phyloP scores from a whole-genome alignment of 1,140 invertebrate genomes.

The Atopsyche davidsoni region DNA sequence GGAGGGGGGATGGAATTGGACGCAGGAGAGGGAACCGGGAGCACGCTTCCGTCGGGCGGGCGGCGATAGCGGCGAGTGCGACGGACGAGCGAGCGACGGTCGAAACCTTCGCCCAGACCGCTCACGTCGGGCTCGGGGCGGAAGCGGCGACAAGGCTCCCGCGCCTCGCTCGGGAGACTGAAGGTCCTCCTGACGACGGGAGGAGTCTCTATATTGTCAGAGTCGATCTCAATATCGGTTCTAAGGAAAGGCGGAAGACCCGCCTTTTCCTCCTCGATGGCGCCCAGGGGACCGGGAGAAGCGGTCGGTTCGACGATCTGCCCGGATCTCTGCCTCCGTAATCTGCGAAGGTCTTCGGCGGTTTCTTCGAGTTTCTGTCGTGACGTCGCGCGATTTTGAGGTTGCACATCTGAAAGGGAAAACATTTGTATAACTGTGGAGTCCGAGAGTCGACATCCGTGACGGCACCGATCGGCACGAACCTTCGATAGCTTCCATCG shows the following conservation, averaged over 20 bases:
- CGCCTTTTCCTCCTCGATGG: conserved; percentile 52
- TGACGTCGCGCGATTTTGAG: conserved; percentile 63
- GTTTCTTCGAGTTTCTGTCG: conserved; percentile 63
- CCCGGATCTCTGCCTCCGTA: conserved; percentile 45
- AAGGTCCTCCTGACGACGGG: conserved; percentile 68
- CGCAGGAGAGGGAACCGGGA: conserved; percentile 49
- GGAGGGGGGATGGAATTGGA: conserved; percentile 37
- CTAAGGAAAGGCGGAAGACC: conserved; percentile 35
- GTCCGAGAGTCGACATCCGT: too few species aligned
- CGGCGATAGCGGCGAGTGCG: conserved; percentile 77
- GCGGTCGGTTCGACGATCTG: conserved; percentile 37
- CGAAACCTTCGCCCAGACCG: conserved; percentile 54
- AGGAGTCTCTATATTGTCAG: conserved; percentile 86
- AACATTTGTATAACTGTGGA: conserved; percentile 5
- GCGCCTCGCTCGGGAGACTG: conserved; percentile 54
- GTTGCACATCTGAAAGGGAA: conserved; percentile 59
- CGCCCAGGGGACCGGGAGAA: conserved; percentile 40
- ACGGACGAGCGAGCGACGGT: conserved; percentile 73
- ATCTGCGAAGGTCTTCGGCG: conserved; percentile 45
- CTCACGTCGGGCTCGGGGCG: conserved; percentile 33
- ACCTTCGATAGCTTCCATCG: conserved; percentile 84
- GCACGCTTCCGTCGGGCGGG: conserved; percentile 54
- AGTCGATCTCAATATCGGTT: conserved; percentile 69
- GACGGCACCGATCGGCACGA: conserved; percentile 11
- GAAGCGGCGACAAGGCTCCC: conserved; percentile 52